Evolutionary conservation across 2,797 vertebrate species (phyloP).

Genomic region (Urophycis tenuis): DNA sequence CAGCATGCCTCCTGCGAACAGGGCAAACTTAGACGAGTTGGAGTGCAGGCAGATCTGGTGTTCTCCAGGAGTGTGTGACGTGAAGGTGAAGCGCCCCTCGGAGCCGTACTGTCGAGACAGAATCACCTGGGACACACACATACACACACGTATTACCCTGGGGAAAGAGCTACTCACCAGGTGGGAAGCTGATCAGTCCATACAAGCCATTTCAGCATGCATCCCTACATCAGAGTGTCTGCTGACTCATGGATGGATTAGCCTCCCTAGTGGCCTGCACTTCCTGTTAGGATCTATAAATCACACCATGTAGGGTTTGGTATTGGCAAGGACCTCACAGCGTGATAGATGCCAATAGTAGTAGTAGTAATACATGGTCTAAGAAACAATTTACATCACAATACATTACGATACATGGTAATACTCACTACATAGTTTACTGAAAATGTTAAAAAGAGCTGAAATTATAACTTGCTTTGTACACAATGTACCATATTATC

Average conservation of each 20-base stretch:
- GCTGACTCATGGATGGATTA: not conserved
- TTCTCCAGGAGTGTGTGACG: conserved; percentile 85
- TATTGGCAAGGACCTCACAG: no score
- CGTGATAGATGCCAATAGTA: no score
- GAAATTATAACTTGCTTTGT: no score
- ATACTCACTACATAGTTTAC: not conserved
- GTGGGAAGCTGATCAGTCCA: not conserved
- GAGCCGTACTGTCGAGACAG: conserved; percentile 86
- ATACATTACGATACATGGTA: not conserved
- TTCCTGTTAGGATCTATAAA: not conserved
- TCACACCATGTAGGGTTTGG: not conserved
- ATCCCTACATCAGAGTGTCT: not conserved
- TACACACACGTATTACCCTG: not conserved
- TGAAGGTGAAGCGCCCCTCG: conserved; percentile 85
- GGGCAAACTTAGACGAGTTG: conserved; percentile 91
- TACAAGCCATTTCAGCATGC: not conserved
- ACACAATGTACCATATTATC: no score
- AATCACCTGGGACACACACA: conserved; percentile 69
- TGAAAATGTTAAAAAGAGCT: no score
- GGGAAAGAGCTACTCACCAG: not conserved
- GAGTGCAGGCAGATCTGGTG: conserved; percentile 93
- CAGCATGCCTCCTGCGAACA: conserved; percentile 90
- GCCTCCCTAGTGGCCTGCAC: not conserved
- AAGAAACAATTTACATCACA: no score
- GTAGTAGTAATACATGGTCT: no score